Evolutionary conservation across 64 coral and sea anemone genomes (phyloP).

Genomic region (Trachythela sp.): DNA sequence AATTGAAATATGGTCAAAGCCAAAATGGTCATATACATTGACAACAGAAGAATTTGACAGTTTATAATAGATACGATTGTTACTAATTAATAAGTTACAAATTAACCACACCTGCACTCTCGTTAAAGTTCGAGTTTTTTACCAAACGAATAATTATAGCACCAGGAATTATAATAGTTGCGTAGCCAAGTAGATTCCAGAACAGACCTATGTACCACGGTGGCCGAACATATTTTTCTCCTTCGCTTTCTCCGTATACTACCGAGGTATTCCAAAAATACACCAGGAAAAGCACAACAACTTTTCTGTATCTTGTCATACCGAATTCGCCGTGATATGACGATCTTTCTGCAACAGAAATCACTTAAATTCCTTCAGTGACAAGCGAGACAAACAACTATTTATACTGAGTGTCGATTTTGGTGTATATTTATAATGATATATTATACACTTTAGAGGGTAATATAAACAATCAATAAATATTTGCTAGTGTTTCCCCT

Average conservation of each 20-base stretch:
- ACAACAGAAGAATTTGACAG: too few species aligned
- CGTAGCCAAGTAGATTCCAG: slow-evolving; percentile 91
- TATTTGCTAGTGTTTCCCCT: background rate
- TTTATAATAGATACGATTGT: too few species aligned
- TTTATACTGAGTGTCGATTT: background rate
- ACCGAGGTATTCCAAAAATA: background rate
- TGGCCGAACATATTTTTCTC: background rate
- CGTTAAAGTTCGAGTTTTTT: slow-evolving; percentile 96
- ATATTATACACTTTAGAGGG: background rate
- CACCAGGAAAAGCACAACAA: background rate
- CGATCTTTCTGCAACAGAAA: too few species aligned
- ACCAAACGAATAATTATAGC: slow-evolving; percentile 72
- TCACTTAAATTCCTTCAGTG: too few species aligned
- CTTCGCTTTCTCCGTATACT: background rate
- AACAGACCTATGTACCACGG: slow-evolving; percentile 61
- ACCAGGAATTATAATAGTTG: slow-evolving; percentile 73
- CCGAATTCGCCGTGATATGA: too few species aligned
- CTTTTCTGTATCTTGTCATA: background rate
- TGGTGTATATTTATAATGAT: too few species aligned
- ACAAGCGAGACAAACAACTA: too few species aligned
- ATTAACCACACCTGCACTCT: slow-evolving; percentile 53
- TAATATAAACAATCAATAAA: background rate
- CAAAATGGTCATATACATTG: too few species aligned
- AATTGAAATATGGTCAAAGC: too few species aligned
- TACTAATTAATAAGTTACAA: background rate